Conservation (phyloP, 2,797 vertebrate genomes). For the Myotis findleyi region DNA sequence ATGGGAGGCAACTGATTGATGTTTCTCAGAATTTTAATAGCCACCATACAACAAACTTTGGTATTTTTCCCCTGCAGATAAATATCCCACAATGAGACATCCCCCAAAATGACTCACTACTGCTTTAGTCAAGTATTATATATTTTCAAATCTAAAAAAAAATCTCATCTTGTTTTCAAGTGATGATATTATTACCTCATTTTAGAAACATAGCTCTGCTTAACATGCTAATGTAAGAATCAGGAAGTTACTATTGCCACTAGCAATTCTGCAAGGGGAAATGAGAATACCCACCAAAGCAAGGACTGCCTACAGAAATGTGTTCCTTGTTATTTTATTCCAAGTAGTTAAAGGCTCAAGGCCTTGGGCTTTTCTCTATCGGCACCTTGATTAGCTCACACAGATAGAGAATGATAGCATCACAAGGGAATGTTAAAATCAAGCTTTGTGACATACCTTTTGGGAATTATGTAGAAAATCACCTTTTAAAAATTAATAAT, state of each 20-base stretch:
- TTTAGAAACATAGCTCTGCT: constrained; percentile 34
- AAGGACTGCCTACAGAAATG: background rate
- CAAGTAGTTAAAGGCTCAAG: background rate
- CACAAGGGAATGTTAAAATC: background rate
- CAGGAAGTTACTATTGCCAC: background rate
- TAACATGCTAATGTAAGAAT: background rate
- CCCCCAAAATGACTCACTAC: background rate
- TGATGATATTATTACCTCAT: background rate
- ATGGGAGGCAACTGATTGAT: background rate
- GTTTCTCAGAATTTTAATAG: constrained; percentile 26
- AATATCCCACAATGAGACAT: background rate
- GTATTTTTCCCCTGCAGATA: background rate
- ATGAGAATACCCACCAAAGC: background rate
- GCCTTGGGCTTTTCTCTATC: background rate
- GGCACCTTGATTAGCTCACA: background rate
- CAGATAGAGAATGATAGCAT: background rate
- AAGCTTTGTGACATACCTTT: background rate
- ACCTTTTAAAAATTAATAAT: constrained; percentile 52
- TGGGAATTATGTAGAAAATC: constrained; percentile 21
- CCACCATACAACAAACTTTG: background rate
- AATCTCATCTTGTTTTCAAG: background rate
- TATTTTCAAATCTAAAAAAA: constrained; percentile 29
- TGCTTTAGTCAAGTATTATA: constrained; percentile 21
- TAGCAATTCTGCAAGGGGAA: background rate
- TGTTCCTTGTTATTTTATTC: background rate